Evolutionary conservation across 2,113 vertebrate genomes (phyloP), one percentile per base, ranked within the genome.

Genomic region (Dromiciops gliroides): DNA sequence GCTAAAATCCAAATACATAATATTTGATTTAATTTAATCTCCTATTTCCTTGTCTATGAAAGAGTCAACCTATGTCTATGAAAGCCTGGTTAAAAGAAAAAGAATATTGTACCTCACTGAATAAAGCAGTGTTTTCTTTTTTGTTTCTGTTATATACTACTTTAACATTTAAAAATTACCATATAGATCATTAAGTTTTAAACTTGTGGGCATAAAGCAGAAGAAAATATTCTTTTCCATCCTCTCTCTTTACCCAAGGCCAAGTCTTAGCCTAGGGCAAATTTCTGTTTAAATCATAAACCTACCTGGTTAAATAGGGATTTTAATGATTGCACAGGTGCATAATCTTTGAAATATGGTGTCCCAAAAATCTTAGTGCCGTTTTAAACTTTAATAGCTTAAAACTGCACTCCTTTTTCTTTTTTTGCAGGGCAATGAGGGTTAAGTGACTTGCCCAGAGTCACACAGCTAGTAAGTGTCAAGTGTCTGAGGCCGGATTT

Each of bases 281-380:
- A 92, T 95, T 92, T 97, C 97, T 94, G 0, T 96, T 97, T 93
- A 97, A 93, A 96, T 96, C 93, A 96, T 97, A 96, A 97, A 97
- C 49, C 93, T 83, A 93, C 95, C 96, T 60, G n/a, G n/a, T 67
- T 97, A 90, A 96, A 95, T 49, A 91, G 92, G 94, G 90, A 95
- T 96, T 97, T 67, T 48, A 95, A 93, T 52, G 91, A 75, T 94
- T 89, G 1, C 92, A 92, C 37, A 56, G 92, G 83, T 44, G 92
- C 25, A 93, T 94, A 97, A 95, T 97, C 94, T 67, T 96, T 90
- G 25, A 96, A 83, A 83, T 37, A 44, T 8, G 23, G 16, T 83
- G 37, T 83, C n/a, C n/a, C 60, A 44, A 44, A 83, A 83, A 7
- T 23, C 19, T 44, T 22, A 83, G 67, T n/a, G 26, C 25, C 22